phyloP scores from a whole-genome alignment of 2,113 vertebrate genomes.

The Lophochroa leadbeateri region DNA sequence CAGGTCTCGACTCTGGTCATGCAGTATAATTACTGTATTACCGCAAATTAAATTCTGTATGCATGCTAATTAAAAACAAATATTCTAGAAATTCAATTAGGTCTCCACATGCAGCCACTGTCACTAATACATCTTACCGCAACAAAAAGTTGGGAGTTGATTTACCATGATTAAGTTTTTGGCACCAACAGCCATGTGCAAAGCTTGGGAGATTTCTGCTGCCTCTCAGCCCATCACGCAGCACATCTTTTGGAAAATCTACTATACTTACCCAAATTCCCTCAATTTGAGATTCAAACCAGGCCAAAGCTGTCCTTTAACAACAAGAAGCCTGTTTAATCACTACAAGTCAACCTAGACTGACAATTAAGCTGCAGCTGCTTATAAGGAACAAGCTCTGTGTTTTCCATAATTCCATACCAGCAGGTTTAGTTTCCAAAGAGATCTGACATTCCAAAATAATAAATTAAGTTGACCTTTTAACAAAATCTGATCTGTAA shows the following conservation, averaged over 20 bases:
- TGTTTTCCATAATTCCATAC: neutral
- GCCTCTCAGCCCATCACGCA: neutral
- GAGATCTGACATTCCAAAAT: neutral
- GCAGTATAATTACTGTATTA: neutral
- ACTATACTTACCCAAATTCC: neutral
- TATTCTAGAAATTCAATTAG: neutral
- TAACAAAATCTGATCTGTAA: neutral
- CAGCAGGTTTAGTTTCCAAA: neutral
- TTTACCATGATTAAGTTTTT: neutral
- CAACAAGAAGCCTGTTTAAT: neutral
- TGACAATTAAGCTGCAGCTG: neutral
- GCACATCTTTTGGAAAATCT: fast-evolving
- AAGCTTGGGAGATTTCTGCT: fast-evolving
- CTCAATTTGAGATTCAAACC: neutral
- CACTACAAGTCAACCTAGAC: neutral
- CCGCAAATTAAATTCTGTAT: neutral
- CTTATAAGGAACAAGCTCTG: neutral
- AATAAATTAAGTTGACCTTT: neutral
- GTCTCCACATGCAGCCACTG: neutral
- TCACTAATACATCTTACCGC: neutral
- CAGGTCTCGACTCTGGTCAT: fast-evolving
- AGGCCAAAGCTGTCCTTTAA: neutral
- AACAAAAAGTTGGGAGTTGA: neutral
- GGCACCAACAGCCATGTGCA: fast-evolving
- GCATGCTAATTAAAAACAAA: neutral